Evolutionary conservation across 2,888 invertebrate species (phyloP).

Genomic region (Gymnoscelis rufifasciata): DNA sequence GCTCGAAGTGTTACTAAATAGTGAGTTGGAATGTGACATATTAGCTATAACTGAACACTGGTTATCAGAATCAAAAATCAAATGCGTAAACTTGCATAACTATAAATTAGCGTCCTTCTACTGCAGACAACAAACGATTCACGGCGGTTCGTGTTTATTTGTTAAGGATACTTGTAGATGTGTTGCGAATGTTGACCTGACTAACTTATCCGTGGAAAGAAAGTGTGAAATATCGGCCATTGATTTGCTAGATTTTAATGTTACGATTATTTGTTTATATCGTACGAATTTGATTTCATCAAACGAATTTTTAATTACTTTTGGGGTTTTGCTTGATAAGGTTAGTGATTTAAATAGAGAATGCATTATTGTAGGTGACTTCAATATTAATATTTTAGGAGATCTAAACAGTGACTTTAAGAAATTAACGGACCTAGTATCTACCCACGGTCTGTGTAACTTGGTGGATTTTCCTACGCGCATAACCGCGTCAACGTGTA

Average conservation of each 20-base stretch:
- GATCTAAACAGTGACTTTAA: too few relatives aligned
- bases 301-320: constrained; percentile 1
- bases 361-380: constrained; percentile 7
- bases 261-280: constrained; percentile 8
- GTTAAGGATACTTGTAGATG: constrained; percentile 1
- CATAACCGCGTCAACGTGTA: too few relatives aligned
- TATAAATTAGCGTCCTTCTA: constrained; percentile 6
- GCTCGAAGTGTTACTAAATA: constrained; percentile 9
- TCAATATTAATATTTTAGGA: too few relatives aligned
- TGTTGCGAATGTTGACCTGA: not conserved
- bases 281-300: constrained; percentile 8
- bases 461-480: too few relatives aligned
- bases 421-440: too few relatives aligned
- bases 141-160: constrained; percentile 12
- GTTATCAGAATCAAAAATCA: constrained; percentile 3
- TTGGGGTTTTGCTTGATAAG: constrained; percentile 13
- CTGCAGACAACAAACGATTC: constrained; percentile 2
- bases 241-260: constrained; percentile 8
- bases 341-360: not conserved
- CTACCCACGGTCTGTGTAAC: too few relatives aligned
- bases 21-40: constrained; percentile 9
- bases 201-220: not conserved
- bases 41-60: constrained; percentile 13
- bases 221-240: constrained; percentile 12
- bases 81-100: constrained; percentile 1